Evolutionary conservation across 2,797 vertebrate genomes (phyloP).

Genomic region (Xyrichtys novacula): DNA sequence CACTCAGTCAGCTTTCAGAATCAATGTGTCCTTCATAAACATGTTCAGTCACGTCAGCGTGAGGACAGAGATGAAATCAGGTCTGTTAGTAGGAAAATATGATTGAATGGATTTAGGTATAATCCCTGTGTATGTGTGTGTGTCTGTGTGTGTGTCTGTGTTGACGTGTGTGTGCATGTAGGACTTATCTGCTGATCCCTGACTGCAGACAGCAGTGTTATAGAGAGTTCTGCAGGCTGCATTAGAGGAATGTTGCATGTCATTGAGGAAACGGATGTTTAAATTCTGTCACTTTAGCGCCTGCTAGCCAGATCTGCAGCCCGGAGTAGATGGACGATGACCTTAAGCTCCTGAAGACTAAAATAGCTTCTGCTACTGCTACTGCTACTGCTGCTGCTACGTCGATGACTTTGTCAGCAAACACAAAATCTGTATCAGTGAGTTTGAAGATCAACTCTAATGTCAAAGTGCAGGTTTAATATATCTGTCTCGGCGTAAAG

Average conservation of each 20-base stretch:
- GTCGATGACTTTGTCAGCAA: background rate
- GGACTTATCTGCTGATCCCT: slow-evolving; percentile 24
- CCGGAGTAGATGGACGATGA: background rate
- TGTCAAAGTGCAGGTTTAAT: no score
- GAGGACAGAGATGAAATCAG: slow-evolving; percentile 19
- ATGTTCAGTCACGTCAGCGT: slow-evolving; percentile 11
- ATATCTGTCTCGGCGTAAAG: no score
- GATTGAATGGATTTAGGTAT: slow-evolving; percentile 22
- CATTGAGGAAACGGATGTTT: slow-evolving; percentile 14
- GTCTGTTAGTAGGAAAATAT: slow-evolving; percentile 3
- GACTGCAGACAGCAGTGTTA: slow-evolving; percentile 27
- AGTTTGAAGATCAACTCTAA: background rate
- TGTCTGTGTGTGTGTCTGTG: background rate
- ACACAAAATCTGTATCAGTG: background rate
- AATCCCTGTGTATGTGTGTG: slow-evolving; percentile 3
- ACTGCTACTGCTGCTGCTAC: no score
- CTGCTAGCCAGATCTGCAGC: no score
- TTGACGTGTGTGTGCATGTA: background rate
- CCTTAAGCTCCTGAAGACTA: background rate
- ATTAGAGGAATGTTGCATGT: slow-evolving; percentile 28
- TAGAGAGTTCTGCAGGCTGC: background rate
- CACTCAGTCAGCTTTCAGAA: slow-evolving; percentile 3
- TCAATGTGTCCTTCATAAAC: slow-evolving; percentile 10
- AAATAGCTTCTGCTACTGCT: background rate
- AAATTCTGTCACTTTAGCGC: slow-evolving; percentile 3